phyloP scores from a whole-genome alignment of 1,140 invertebrate species.

The Oncopeltus fasciatus region DNA sequence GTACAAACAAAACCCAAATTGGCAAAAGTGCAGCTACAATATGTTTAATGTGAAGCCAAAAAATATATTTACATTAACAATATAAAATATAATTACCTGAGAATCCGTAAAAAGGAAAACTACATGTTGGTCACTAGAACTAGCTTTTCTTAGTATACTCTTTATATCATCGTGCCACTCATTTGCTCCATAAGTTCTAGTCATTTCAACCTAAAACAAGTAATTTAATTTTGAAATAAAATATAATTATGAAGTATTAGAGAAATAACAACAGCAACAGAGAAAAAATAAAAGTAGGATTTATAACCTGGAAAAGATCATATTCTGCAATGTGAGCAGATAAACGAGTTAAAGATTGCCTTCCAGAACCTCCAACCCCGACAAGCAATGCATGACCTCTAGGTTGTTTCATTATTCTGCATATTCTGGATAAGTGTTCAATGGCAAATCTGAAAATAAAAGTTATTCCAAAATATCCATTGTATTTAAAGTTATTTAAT shows the following conservation, averaged over 20 bases:
- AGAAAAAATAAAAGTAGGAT: neutral
- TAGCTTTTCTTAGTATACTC: conserved; percentile 60
- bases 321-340: conserved; percentile 88
- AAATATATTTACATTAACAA: too few species aligned
- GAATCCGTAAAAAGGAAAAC: too few species aligned
- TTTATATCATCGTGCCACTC: conserved; percentile 90
- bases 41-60: too few species aligned
- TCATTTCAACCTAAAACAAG: conserved; percentile 79
- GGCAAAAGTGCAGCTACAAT: too few species aligned
- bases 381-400: conserved; percentile 70
- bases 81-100: too few species aligned
- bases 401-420: conserved; percentile 81
- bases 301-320: conserved; percentile 54
- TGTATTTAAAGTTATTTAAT: too few species aligned
- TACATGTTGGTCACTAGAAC: conserved; percentile 64
- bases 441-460: conserved; percentile 75
- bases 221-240: too few species aligned
- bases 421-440: conserved; percentile 84
- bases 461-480: too few species aligned
- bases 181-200: conserved; percentile 59
- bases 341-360: conserved; percentile 76
- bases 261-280: too few species aligned
- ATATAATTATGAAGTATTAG: too few species aligned
- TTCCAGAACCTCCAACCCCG: conserved; percentile 82
- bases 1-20: too few species aligned